Percentiles rank a stretch among this genome's conserved stretches.
These are phyloP conservation scores for Sebastes matsubarae DNA, from an alignment of 2,797 vertebrate species.

Conservation along the genomic window DNA sequence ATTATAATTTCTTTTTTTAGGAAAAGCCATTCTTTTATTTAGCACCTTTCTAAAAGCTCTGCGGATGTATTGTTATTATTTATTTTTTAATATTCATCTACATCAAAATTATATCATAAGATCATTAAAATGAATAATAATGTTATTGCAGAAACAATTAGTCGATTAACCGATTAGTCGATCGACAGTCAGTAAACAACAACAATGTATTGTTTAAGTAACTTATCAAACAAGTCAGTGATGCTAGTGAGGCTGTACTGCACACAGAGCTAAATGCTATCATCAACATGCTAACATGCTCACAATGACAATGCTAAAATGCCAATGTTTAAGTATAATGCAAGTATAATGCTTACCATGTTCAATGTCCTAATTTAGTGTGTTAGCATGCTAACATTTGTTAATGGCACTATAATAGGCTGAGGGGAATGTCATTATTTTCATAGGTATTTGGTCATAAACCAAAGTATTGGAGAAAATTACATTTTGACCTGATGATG, in stretches of 20 bases:
- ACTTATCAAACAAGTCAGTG: neutral
- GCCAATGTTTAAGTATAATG: neutral
- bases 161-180: neutral
- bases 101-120: fast-evolving
- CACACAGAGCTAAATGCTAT: neutral
- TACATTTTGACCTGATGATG: neutral
- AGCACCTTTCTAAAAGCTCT: too few species aligned
- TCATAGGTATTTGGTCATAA: too few species aligned
- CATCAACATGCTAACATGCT: fast-evolving
- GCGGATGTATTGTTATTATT: too few species aligned
- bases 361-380: neutral
- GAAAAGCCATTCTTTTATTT: too few species aligned
- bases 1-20: too few species aligned
- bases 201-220: neutral
- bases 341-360: neutral
- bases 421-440: too few species aligned
- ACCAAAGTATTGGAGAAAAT: neutral
- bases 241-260: too few species aligned
- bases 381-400: neutral
- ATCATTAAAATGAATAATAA: neutral
- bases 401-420: too few species aligned
- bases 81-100: too few species aligned
- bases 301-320: neutral
- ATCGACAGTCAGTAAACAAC: neutral
- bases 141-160: neutral